Evolutionary conservation across 92 coral and sea anemone genomes (phyloP), one percentile per base, ranked within the genome.

Genomic region (Bergia sp.): DNA sequence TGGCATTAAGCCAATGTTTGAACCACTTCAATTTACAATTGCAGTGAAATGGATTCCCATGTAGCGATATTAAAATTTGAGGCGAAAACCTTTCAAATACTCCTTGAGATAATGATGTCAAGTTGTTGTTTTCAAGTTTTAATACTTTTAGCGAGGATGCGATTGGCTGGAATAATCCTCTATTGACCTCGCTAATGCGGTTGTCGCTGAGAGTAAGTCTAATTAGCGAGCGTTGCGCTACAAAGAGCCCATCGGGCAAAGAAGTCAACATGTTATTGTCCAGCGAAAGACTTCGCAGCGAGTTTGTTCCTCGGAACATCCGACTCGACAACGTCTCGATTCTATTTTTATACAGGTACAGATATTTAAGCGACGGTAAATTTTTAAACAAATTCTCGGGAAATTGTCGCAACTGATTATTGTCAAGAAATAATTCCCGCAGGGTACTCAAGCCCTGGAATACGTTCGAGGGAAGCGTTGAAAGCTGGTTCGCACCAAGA

Each of bases 21-120:
- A 97, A 82, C 99, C 99, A 97, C 57, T 89, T 93, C 92, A 97
- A 90, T 86, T 92, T 88, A 83, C 99, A 97, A 78, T 94, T 93
- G 71, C 99, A 97, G 85, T 96, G 91, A 96, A 97, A 97, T 77
- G 97, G 99, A 86, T 97, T 97, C 73, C 93, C 91, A 75, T 90
- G 92, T 8, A 97, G 91, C 20, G 93, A 90, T 11, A 94, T 88
- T 42, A 85, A 49, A 61, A 93, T 90, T 41, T 90, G 93, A 29
- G 90, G 80, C 72, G 89, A 91, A 29, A 97, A 53, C 73, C 92
- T 89, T 45, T 74, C 80, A 89, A 97, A 97, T 37, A 91, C 89
- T 55, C 94, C 91, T 50, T 86, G 82, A 10, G 97, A 92, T 77
- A 97, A 73, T 6, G 95, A 76, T 43, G 92, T 88, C 41, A 97